Conservation (phyloP, 1,140 invertebrate species). For the Micrasema minimum region DNA sequence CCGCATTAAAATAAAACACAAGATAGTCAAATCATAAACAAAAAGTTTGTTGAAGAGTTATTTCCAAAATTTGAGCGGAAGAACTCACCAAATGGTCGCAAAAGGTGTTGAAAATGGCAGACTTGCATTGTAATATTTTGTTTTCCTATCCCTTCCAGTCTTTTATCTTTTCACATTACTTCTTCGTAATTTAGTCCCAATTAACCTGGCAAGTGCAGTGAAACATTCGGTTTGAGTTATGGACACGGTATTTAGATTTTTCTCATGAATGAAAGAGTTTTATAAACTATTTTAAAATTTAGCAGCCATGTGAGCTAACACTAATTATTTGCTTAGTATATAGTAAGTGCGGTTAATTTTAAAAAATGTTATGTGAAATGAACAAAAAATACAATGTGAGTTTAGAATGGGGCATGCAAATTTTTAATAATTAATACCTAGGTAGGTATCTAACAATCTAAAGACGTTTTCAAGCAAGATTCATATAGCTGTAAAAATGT, state of each 20-base stretch:
- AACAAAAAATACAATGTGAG: too few relatives aligned
- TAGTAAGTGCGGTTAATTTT: too few relatives aligned
- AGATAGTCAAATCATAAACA: not conserved
- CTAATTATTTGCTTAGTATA: too few relatives aligned
- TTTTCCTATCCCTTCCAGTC: constrained; percentile 28
- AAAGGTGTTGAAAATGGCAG: constrained; percentile 68
- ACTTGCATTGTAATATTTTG: constrained; percentile 63
- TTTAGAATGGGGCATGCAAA: too few relatives aligned
- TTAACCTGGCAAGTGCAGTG: constrained; percentile 31
- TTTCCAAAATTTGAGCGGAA: constrained; percentile 42
- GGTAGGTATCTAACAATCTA: too few relatives aligned
- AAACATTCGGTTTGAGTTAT: constrained; percentile 21
- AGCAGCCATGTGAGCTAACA: too few relatives aligned
- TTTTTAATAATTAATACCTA: too few relatives aligned
- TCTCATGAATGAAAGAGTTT: too few relatives aligned
- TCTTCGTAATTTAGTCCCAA: constrained; percentile 40
- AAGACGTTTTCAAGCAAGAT: too few relatives aligned
- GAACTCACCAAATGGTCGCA: constrained; percentile 67
- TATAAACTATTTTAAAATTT: too few relatives aligned
- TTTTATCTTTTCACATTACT: constrained; percentile 40
- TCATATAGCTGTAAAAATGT: too few relatives aligned
- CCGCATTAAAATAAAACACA: not conserved
- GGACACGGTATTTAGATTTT: constrained; percentile 6
- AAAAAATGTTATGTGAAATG: too few relatives aligned
- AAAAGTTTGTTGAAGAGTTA: constrained; percentile 28